Conservation (phyloP, 2,888 invertebrate genomes). For the Drosophila demipolita region DNA sequence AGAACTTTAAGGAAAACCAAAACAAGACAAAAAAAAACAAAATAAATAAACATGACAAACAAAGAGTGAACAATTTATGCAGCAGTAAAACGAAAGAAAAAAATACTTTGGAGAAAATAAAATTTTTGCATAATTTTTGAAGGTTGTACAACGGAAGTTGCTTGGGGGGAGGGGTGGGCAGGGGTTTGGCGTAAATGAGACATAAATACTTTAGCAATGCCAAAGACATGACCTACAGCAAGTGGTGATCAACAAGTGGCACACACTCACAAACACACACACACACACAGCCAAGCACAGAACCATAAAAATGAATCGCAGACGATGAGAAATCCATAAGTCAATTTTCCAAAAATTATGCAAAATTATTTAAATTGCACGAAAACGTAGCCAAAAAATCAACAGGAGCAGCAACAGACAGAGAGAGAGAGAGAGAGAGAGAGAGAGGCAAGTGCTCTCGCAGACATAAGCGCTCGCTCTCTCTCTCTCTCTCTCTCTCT, state of each 20-base stretch:
- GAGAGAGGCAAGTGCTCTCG: not conserved
- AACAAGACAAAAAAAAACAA: constrained; percentile 36
- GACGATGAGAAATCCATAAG: constrained; percentile 80
- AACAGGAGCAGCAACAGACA: constrained; percentile 60
- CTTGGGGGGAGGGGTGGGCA: not conserved
- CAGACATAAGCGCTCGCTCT: not conserved
- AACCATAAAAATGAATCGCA: constrained; percentile 74
- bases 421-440: constrained; percentile 16
- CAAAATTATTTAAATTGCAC: constrained; percentile 84
- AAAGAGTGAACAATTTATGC: constrained; percentile 56
- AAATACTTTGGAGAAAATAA: constrained; percentile 65
- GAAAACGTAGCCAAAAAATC: constrained; percentile 69
- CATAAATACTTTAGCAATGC: constrained; percentile 52
- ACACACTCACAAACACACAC: constrained; percentile 30
- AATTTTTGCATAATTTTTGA: constrained; percentile 75
- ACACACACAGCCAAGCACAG: constrained; percentile 15
- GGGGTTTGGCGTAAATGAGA: constrained; percentile 46
- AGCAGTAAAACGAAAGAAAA: constrained; percentile 40
- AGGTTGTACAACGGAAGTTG: not conserved
- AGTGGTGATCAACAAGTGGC: constrained; percentile 74
- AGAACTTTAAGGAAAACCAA: constrained; percentile 62
- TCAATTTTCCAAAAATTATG: constrained; percentile 83
- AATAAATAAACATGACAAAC: constrained; percentile 30
- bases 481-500: constrained; percentile 9
- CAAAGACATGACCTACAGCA: constrained; percentile 82